A percentile compares a stretch with the other conserved stretches of the same genome.
phyloP scores from a whole-genome alignment of 1,140 invertebrate genomes.

The Drosophila pallidifrons region DNA sequence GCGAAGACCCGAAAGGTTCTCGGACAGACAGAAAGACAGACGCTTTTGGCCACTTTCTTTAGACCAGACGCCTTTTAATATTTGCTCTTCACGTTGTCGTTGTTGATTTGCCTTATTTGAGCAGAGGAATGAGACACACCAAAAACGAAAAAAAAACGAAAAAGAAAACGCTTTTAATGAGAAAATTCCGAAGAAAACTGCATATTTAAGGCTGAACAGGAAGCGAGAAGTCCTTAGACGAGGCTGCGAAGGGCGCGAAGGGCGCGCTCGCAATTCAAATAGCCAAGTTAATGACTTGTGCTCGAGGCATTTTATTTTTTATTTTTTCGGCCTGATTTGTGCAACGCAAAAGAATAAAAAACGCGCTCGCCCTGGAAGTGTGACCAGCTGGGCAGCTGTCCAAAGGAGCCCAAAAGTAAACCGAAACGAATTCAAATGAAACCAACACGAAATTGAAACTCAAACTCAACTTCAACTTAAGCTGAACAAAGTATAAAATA shows the following conservation, averaged over 20 bases:
- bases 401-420: conserved; percentile 13
- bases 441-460: conserved; percentile 7
- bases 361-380: conserved; percentile 15
- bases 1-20: conserved; percentile 35
- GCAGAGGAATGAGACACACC: conserved; percentile 16
- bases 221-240: conserved; percentile 49
- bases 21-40: not conserved
- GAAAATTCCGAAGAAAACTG: conserved; percentile 81
- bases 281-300: conserved; percentile 81
- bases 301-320: conserved; percentile 62
- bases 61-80: conserved; percentile 78
- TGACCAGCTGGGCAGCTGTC: conserved; percentile 40
- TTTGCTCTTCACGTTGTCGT: conserved; percentile 54
- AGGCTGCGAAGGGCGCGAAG: not conserved
- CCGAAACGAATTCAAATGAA: conserved; percentile 5
- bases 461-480: conserved; percentile 24
- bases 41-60: conserved; percentile 58
- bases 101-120: conserved; percentile 69
- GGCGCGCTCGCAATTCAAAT: conserved; percentile 64
- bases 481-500: not conserved
- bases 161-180: conserved; percentile 68
- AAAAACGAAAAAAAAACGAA: conserved; percentile 41
- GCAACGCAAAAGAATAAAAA: conserved; percentile 70
- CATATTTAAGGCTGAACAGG: conserved; percentile 75
- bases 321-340: conserved; percentile 63